Evolutionary conservation across 2,888 invertebrate species (phyloP).

Genomic region (Eulithis testata): DNA sequence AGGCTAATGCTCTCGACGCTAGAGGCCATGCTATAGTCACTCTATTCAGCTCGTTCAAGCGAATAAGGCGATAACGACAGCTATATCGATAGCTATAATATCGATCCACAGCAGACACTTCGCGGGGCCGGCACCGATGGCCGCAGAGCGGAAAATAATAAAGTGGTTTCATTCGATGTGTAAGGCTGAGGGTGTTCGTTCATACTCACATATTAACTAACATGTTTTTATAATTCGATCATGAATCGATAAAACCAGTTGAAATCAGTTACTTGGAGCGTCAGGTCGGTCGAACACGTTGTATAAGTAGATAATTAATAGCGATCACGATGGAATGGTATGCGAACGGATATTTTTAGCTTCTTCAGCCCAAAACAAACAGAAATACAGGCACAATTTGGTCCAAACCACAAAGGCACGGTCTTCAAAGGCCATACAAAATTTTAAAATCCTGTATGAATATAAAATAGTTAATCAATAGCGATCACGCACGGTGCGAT

Average conservation of each 20-base stretch:
- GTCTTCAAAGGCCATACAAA: too few species aligned
- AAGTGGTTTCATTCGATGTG: conserved; percentile 31
- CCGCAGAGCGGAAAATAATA: conserved; percentile 54
- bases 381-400: neutral
- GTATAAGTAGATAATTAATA: conserved; percentile 5
- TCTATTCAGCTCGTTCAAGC: conserved; percentile 34
- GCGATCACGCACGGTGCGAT: neutral
- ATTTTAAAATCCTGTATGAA: too few species aligned
- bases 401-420: too few species aligned
- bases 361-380: neutral
- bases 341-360: neutral
- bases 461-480: neutral
- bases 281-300: neutral
- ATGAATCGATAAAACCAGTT: neutral
- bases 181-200: conserved; percentile 9
- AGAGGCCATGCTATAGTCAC: conserved; percentile 14
- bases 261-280: neutral
- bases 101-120: conserved; percentile 47
- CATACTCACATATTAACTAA: conserved; percentile 3
- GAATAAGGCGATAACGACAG: conserved; percentile 44
- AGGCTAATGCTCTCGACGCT: conserved; percentile 19
- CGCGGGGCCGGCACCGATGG: conserved; percentile 33
- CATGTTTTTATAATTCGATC: too few species aligned
- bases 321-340: conserved; percentile 1
- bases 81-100: conserved; percentile 48